Base-by-base conservation (phyloP, 2,888 invertebrate species). In the Cephus spinipes region DNA sequence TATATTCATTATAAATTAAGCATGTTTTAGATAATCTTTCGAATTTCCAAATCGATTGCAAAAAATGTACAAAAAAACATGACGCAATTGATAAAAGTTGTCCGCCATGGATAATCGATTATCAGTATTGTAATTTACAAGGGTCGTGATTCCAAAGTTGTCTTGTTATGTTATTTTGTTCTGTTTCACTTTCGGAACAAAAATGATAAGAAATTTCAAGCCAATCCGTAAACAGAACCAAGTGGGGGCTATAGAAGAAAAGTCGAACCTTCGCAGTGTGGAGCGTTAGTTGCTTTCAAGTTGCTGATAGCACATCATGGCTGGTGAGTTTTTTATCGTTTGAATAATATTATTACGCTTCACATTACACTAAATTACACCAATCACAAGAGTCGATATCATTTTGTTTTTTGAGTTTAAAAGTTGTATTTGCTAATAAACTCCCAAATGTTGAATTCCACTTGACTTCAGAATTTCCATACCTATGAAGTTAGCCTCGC, bases 321-420 rank as follows among this genome's bases (percentile, higher is more conserved):
- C 82, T 77, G 85, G 89, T 89, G 78, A 87, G 86, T 86, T 76
- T 68, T 79, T 76, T 34, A 68, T 80, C 68, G 23, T 55, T 55
- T 9, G 23, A 55, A 55, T 40, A 23, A 40, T 55, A 55, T 55
- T 40, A 40, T 23, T 23, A 55, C 2, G 23, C 23, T 23, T 55
- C 23, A 2, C 9, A 55, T 55, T 23, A 23, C 2, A 55, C 23
- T 55, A 23, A 23, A 55, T 55, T 9, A 23, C 1, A 23, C 2
- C 1, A 55, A 6, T 55, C 23, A 23, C 55, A 23, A 23, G 9
- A 55, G 2, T 23, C 2, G 55, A 55, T 23, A 55, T 55, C 1
- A 55, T 55, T 23, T 55, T 23, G 15, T 55, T 55, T 55, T 55
- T 23, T 23, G 55, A 55, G 9, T 55, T 55, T 55, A 23, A 55